Percentiles rank a stretch among this genome's conserved stretches.
phyloP scores from a whole-genome alignment of 2,113 vertebrate species.

The Lamprotornis superbus region DNA sequence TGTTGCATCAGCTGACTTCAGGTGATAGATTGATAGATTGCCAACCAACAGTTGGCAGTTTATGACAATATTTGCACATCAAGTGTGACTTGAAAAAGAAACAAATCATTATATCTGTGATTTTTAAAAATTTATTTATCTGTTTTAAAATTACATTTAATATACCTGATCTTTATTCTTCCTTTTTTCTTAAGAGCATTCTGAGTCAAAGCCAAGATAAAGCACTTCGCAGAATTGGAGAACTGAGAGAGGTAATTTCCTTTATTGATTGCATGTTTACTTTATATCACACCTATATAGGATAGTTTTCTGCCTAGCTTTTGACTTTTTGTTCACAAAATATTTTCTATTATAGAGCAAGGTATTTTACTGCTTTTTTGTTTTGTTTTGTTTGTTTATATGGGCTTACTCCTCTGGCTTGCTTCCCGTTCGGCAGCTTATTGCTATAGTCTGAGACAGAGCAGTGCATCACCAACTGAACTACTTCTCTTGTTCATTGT shows the following conservation, averaged over 20 bases:
- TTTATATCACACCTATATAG: background rate
- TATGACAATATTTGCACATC: background rate
- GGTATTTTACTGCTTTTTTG: background rate
- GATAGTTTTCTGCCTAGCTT: background rate
- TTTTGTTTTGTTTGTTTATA: background rate
- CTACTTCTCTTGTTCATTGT: background rate
- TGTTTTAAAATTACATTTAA: background rate
- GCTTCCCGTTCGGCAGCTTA: background rate
- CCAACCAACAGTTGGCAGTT: background rate
- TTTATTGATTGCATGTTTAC: background rate
- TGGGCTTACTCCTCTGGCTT: background rate
- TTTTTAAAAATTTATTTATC: background rate
- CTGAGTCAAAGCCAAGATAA: conserved; percentile 97
- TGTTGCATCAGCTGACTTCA: background rate
- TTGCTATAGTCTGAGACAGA: background rate
- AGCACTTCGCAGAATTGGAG: conserved; percentile 91
- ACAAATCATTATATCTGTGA: background rate
- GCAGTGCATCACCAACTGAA: background rate
- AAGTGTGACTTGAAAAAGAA: background rate
- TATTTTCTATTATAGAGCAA: background rate
- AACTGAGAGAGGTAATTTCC: conserved; percentile 88
- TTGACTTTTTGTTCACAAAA: background rate
- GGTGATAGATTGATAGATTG: background rate
- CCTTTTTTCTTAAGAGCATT: conserved; percentile 77
- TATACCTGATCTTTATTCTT: background rate